A percentile compares a stretch with the other conserved stretches of the same genome.
Conservation (phyloP, 1,140 invertebrate species). For the Samia ricini region DNA sequence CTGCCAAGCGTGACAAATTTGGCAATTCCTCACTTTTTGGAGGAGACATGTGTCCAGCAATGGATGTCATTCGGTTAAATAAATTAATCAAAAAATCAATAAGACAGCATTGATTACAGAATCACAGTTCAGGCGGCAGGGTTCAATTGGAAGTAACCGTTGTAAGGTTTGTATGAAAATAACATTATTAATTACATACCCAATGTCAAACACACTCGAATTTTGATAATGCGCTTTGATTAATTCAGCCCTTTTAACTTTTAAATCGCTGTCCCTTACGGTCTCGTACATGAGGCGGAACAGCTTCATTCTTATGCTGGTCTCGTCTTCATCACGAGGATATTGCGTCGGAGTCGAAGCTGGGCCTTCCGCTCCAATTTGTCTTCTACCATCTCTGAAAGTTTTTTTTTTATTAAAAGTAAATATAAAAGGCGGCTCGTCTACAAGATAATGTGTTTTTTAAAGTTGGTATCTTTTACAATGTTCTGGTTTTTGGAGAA, state of each 20-base stretch:
- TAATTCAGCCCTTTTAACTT: conserved; percentile 47
- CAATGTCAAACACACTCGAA: conserved; percentile 46
- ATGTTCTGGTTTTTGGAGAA: neutral
- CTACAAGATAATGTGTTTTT: neutral
- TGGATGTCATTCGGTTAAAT: no score
- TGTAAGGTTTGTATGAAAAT: no score
- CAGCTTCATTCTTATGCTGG: conserved; percentile 53
- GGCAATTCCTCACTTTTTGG: no score
- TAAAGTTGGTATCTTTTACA: neutral
- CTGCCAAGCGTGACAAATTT: no score
- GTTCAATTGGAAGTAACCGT: no score
- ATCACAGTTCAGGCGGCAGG: no score
- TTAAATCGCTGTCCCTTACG: conserved; percentile 48
- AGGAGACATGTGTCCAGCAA: no score
- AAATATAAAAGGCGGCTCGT: neutral
- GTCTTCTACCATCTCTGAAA: neutral
- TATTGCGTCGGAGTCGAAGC: neutral
- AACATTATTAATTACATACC: conserved; percentile 19
- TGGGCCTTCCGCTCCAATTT: neutral
- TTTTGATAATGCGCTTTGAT: conserved; percentile 43
- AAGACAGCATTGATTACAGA: no score
- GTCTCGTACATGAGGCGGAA: conserved; percentile 61
- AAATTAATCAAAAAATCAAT: no score
- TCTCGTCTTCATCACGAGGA: conserved; percentile 30
- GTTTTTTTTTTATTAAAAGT: neutral